Evolutionary conservation across 2,797 vertebrate genomes (phyloP).

Genomic region (Macrochelys suwanniensis): DNA sequence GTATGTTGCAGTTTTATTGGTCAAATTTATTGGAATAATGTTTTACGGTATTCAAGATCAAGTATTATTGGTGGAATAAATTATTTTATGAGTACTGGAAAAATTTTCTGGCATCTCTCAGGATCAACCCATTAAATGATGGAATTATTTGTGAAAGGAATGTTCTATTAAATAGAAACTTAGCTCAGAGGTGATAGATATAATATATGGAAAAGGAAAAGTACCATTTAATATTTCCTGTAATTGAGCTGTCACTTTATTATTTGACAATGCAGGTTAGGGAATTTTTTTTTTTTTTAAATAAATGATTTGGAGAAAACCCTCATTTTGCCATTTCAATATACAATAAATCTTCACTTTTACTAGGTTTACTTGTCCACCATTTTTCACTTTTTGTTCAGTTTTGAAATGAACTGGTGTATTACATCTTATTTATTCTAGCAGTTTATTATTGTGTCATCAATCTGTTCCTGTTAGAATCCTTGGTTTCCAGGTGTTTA

Average conservation of each 20-base stretch:
- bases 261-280: background rate
- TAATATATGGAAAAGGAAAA: background rate
- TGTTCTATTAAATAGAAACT: background rate
- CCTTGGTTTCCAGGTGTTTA: background rate
- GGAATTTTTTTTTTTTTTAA: background rate
- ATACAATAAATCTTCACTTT: background rate
- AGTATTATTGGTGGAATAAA: background rate
- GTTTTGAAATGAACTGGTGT: background rate
- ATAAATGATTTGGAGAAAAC: background rate
- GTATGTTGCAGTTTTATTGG: background rate
- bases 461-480: background rate
- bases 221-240: rapidly evolving
- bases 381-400: background rate
- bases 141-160: rapidly evolving
- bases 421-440: background rate
- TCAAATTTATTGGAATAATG: background rate
- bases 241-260: background rate
- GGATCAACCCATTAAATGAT: background rate
- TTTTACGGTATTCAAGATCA: background rate
- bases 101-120: background rate
- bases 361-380: background rate
- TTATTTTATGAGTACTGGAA: background rate
- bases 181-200: background rate
- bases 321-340: background rate
- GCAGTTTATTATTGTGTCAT: background rate